Conservation (phyloP, 1,140 invertebrate species). For the Octopus sinensis region DNA sequence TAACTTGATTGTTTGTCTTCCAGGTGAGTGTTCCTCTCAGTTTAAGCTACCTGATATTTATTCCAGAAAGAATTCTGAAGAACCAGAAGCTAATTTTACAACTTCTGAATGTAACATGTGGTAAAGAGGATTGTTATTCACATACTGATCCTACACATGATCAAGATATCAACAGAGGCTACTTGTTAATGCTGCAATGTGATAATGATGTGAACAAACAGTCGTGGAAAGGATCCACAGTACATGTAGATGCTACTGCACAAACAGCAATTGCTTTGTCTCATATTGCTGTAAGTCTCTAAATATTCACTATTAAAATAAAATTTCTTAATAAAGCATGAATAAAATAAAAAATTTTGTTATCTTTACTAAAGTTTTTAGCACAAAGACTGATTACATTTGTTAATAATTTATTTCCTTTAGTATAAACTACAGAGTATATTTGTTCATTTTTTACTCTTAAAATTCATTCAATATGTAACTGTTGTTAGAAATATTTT, state of each 20-base stretch:
- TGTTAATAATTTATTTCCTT: too few species aligned
- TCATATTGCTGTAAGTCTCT: conserved; percentile 52
- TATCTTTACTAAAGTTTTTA: too few species aligned
- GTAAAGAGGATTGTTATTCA: conserved; percentile 44
- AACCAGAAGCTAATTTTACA: conserved; percentile 46
- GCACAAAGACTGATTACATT: too few species aligned
- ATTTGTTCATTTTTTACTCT: too few species aligned
- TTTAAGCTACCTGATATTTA: conserved; percentile 58
- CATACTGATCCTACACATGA: conserved; percentile 23
- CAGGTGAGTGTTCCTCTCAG: conserved; percentile 54
- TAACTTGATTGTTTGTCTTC: neutral
- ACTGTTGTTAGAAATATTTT: too few species aligned
- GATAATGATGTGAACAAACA: conserved; percentile 38
- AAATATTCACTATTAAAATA: too few species aligned
- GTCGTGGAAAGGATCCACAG: conserved; percentile 48
- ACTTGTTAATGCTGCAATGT: conserved; percentile 55
- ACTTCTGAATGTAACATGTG: conserved; percentile 55
- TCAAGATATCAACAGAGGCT: conserved; percentile 46
- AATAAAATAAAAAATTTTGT: too few species aligned
- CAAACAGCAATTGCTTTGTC: conserved; percentile 60
- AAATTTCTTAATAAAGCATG: too few species aligned
- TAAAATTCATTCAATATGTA: too few species aligned
- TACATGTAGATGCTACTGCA: conserved; percentile 58
- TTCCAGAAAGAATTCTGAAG: conserved; percentile 50
- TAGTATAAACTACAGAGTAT: too few species aligned